These are phyloP conservation scores for Ancistrus triradiatus DNA, from an alignment of 2,113 vertebrate genomes.

Conservation along the genomic window DNA sequence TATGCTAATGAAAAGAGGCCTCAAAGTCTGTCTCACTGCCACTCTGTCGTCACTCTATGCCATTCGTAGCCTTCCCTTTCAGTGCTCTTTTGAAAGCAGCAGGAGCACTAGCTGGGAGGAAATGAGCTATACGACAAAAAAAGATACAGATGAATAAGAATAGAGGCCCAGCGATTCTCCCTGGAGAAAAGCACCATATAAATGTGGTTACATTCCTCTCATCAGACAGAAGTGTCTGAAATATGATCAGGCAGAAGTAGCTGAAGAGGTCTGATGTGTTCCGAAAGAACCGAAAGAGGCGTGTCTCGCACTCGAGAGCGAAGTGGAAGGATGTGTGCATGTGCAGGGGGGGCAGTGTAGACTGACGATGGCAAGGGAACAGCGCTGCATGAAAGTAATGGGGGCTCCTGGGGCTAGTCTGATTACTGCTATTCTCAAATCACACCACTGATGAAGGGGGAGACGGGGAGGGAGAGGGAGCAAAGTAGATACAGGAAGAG, in stretches of 20 bases:
- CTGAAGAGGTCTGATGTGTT: slow-evolving; percentile 27
- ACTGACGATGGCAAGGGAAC: slow-evolving; percentile 42
- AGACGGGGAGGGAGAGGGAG: neutral
- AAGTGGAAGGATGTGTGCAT: neutral
- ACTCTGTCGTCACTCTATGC: neutral
- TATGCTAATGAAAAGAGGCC: slow-evolving; percentile 7
- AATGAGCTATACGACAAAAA: slow-evolving; percentile 25
- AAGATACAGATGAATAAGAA: slow-evolving; percentile 31
- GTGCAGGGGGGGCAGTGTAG: neutral
- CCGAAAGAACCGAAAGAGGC: slow-evolving; percentile 15
- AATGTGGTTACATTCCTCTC: slow-evolving; percentile 26
- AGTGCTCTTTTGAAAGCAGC: slow-evolving; percentile 14
- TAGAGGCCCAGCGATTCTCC: slow-evolving; percentile 19
- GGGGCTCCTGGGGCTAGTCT: slow-evolving; percentile 44
- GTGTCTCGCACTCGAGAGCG: neutral
- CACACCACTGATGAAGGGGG: slow-evolving; percentile 33
- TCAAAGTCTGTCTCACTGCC: slow-evolving; percentile 5
- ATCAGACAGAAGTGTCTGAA: slow-evolving; percentile 8
- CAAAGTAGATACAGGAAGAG: neutral
- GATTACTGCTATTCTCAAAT: slow-evolving; percentile 48
- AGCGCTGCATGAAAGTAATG: slow-evolving; percentile 35
- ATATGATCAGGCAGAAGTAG: slow-evolving; percentile 33
- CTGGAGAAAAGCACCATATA: slow-evolving; percentile 26
- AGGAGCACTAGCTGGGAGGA: slow-evolving; percentile 20
- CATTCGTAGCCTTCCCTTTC: slow-evolving; percentile 6